Percentiles rank a stretch among this genome's conserved stretches.
phyloP scores from a whole-genome alignment of 2,113 vertebrate genomes.

The Xiphorhynchus elegans region DNA sequence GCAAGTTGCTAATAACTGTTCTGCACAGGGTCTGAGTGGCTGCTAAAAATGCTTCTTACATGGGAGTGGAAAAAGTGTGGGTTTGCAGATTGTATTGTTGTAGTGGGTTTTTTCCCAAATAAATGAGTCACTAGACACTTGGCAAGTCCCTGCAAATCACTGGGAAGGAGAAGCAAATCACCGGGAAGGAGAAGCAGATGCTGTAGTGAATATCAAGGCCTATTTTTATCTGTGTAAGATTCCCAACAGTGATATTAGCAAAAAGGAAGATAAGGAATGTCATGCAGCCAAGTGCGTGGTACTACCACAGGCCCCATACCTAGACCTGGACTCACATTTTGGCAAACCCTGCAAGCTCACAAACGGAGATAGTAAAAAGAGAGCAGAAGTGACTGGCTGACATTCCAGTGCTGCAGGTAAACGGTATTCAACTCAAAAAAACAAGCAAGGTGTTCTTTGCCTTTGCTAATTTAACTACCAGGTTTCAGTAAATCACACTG shows the following conservation, averaged over 20 bases:
- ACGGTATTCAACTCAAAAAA: neutral
- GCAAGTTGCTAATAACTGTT: neutral
- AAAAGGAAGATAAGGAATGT: neutral
- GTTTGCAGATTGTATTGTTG: conserved; percentile 48
- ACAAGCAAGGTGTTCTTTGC: neutral
- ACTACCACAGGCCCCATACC: neutral
- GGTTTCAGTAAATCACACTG: neutral
- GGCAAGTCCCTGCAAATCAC: conserved; percentile 54
- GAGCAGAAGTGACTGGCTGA: neutral
- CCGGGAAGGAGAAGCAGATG: neutral
- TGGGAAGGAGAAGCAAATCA: conserved; percentile 22
- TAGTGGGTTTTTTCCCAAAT: neutral
- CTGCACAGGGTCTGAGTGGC: neutral
- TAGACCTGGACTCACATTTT: neutral
- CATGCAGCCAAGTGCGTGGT: neutral
- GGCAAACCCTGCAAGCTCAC: neutral
- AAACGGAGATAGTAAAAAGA: neutral
- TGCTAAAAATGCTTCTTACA: conserved; percentile 22
- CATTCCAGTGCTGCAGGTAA: neutral
- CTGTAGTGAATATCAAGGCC: neutral
- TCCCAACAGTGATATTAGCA: neutral
- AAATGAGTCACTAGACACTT: conserved; percentile 61
- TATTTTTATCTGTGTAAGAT: neutral
- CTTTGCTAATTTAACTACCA: neutral
- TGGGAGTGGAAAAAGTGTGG: conserved; percentile 3